A percentile compares a stretch with the other conserved stretches of the same genome.
These are phyloP conservation scores for Tiliqua scincoides DNA, from an alignment of 2,113 vertebrate genomes.

Conservation along the genomic window DNA sequence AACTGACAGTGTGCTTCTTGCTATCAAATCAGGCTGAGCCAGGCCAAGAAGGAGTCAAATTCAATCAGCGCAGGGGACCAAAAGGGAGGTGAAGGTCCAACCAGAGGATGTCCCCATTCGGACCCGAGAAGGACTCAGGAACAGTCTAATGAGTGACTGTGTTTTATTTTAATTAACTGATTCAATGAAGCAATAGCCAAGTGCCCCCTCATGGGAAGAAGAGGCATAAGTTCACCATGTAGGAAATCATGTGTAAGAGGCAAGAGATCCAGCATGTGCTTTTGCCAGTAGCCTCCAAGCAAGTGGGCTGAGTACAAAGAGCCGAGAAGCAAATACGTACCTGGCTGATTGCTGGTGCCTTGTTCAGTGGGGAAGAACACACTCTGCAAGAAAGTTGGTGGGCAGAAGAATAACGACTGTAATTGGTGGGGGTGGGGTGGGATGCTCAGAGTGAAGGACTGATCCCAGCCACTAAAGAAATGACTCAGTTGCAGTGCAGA, in stretches of 20 bases:
- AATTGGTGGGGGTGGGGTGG: no score
- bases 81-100: slow-evolving; percentile 78
- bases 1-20: slow-evolving; percentile 51
- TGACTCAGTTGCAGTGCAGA: neutral
- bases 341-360: neutral
- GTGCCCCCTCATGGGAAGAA: slow-evolving; percentile 15
- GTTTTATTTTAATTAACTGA: slow-evolving; percentile 49
- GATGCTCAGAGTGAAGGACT: no score
- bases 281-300: neutral
- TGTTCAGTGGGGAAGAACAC: no score
- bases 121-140: slow-evolving; percentile 46
- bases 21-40: slow-evolving; percentile 74
- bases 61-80: slow-evolving; percentile 83
- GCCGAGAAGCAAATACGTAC: neutral
- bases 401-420: neutral
- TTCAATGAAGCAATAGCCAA: slow-evolving; percentile 53
- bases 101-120: slow-evolving; percentile 78
- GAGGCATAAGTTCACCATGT: neutral
- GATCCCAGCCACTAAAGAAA: neutral
- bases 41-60: slow-evolving; percentile 91
- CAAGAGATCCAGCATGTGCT: neutral
- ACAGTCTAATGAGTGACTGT: slow-evolving; percentile 57
- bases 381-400: neutral
- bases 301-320: no score
- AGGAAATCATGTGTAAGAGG: neutral